phyloP scores from a whole-genome alignment of 1,140 invertebrate species.

The Phortica variegata region DNA sequence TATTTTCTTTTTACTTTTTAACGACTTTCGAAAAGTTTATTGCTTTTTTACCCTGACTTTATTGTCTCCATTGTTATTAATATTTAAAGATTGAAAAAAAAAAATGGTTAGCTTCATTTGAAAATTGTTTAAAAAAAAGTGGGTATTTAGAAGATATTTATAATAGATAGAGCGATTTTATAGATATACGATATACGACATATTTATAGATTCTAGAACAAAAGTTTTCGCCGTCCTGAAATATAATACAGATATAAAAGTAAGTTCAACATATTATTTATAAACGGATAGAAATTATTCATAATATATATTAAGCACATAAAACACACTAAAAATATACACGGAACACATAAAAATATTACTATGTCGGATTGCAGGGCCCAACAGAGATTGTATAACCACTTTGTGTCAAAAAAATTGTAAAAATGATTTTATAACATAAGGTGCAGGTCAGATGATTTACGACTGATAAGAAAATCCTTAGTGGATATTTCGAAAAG shows the following conservation, averaged over 20 bases:
- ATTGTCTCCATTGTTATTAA: too few species aligned
- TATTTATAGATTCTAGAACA: slow-evolving; percentile 59
- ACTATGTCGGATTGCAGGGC: too few species aligned
- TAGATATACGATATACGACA: too few species aligned
- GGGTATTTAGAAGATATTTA: slow-evolving; percentile 29
- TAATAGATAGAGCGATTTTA: not conserved
- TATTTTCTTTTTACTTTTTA: slow-evolving; percentile 7
- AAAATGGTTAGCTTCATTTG: too few species aligned
- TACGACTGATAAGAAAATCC: too few species aligned
- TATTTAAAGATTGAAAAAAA: too few species aligned
- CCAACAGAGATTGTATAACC: too few species aligned
- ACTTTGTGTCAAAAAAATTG: too few species aligned
- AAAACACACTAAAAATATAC: slow-evolving; percentile 18
- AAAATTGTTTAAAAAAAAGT: slow-evolving; percentile 29
- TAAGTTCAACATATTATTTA: slow-evolving; percentile 43
- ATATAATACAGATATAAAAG: slow-evolving; percentile 60
- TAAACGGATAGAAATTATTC: slow-evolving; percentile 25
- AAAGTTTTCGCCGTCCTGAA: slow-evolving; percentile 64
- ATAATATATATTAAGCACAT: slow-evolving; percentile 15
- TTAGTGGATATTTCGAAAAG: too few species aligned
- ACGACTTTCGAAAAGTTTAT: slow-evolving; percentile 4
- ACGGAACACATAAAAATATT: slow-evolving; percentile 22
- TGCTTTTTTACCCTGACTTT: too few species aligned
- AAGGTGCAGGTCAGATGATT: too few species aligned
- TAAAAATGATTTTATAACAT: too few species aligned